Percentiles rank a stretch among this genome's conserved stretches.
phyloP scores from a whole-genome alignment of 2,797 vertebrate species.

The Danio albolineatus region DNA sequence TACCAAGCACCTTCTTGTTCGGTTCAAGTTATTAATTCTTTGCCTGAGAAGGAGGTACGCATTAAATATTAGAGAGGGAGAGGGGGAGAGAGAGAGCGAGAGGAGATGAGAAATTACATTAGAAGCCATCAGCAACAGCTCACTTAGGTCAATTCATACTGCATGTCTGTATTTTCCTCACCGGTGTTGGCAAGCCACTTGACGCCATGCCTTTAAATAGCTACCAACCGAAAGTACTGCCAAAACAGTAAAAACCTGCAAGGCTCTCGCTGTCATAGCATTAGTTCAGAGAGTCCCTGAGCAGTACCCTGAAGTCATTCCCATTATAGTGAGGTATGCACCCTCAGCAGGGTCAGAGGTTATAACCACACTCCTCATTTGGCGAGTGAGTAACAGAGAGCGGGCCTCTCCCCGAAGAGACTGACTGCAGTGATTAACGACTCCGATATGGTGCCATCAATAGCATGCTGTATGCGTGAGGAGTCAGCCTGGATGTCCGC shows the following conservation, averaged over 20 bases:
- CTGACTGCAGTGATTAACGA: slow-evolving; percentile 47
- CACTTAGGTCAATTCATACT: not conserved
- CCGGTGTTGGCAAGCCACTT: not conserved
- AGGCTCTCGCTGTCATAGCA: slow-evolving; percentile 9
- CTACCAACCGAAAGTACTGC: not conserved
- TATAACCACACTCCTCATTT: slow-evolving; percentile 51
- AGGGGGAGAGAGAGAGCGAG: not conserved
- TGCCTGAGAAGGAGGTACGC: not conserved
- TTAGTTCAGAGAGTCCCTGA: slow-evolving; percentile 16
- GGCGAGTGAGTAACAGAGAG: slow-evolving; percentile 40
- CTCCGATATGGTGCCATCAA: slow-evolving; percentile 40
- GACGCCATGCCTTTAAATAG: slow-evolving; percentile 15
- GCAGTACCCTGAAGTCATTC: slow-evolving; percentile 16
- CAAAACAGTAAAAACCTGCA: not conserved
- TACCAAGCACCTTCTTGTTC: not conserved
- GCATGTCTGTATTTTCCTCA: not conserved
- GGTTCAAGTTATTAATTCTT: not conserved
- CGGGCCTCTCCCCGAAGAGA: slow-evolving; percentile 14
- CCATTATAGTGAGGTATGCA: slow-evolving; percentile 35
- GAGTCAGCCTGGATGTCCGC: slow-evolving; percentile 38
- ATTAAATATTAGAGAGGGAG: not conserved
- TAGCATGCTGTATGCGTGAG: slow-evolving; percentile 14
- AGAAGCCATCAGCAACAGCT: slow-evolving; percentile 6
- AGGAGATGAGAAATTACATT: not conserved
- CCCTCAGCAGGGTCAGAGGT: slow-evolving; percentile 36